These are phyloP conservation scores for Phrixothrix hirtus DNA, from an alignment of 2,888 invertebrate genomes.

Conservation along the genomic window DNA sequence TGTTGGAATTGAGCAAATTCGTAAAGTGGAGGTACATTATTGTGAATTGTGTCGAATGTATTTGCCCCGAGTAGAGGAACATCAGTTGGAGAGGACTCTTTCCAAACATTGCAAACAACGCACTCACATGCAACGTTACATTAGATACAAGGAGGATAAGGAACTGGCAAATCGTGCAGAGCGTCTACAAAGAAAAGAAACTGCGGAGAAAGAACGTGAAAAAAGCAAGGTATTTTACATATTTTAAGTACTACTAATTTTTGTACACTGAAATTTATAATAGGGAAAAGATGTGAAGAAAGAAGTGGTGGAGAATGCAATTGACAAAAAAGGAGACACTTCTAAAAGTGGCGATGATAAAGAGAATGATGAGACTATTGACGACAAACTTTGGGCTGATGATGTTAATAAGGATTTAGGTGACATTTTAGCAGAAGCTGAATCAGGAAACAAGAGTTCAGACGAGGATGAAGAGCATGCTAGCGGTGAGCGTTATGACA, in stretches of 20 bases:
- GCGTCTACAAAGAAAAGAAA: constrained; percentile 66
- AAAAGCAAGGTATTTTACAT: constrained; percentile 59
- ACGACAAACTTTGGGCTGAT: constrained; percentile 79
- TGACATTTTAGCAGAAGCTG: constrained; percentile 71
- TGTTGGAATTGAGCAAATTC: constrained; percentile 77
- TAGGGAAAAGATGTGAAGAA: no score
- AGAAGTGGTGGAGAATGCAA: constrained; percentile 1
- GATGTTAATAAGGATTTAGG: constrained; percentile 77
- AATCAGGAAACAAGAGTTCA: constrained; percentile 62
- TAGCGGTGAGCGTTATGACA: constrained; percentile 58
- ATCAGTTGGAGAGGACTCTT: constrained; percentile 55
- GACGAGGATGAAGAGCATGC: constrained; percentile 70
- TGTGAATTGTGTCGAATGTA: constrained; percentile 81
- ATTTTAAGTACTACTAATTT: no score
- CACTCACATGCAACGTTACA: constrained; percentile 75
- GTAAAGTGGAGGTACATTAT: constrained; percentile 76
- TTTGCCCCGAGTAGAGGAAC: constrained; percentile 65
- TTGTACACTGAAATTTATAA: no score
- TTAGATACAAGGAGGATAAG: constrained; percentile 77
- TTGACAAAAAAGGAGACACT: constrained; percentile 31
- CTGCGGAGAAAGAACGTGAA: constrained; percentile 57
- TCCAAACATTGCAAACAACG: constrained; percentile 71
- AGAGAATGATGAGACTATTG: constrained; percentile 58
- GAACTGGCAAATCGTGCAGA: constrained; percentile 73
- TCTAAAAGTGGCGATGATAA: constrained; percentile 38